A percentile compares a stretch with the other conserved stretches of the same genome.
phyloP scores from a whole-genome alignment of 2,888 invertebrate species.

The Drosophila emarginata region DNA sequence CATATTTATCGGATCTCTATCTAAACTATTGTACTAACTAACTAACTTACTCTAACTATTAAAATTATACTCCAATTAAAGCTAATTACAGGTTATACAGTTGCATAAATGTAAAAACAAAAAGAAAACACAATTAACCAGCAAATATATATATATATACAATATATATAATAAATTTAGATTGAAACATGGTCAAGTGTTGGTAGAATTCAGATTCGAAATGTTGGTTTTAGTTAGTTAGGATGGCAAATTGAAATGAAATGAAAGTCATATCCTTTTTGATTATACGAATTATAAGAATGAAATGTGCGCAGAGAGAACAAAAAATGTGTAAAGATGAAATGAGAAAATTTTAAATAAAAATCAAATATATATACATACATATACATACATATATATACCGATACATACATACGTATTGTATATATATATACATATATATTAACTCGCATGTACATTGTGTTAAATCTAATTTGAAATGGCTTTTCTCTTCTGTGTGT shows the following conservation, averaged over 20 bases:
- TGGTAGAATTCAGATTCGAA: conserved; percentile 12
- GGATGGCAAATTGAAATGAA: conserved; percentile 15
- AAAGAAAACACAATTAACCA: neutral
- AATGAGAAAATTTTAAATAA: conserved; percentile 49
- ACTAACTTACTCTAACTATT: conserved; percentile 5
- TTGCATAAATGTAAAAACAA: conserved; percentile 3
- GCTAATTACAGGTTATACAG: conserved; percentile 6
- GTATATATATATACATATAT: neutral
- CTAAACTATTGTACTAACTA: conserved; percentile 8
- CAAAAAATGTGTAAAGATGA: conserved; percentile 37
- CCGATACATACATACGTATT: too few species aligned
- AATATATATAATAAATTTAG: conserved; percentile 27
- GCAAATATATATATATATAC: neutral
- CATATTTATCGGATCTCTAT: neutral
- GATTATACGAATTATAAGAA: conserved; percentile 22
- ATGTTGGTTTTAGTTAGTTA: conserved; percentile 42
- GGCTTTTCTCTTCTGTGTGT: conserved; percentile 7
- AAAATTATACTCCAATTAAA: neutral
- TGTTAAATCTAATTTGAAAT: conserved; percentile 45
- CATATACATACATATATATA: neutral
- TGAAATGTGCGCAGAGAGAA: conserved; percentile 36
- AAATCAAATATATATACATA: conserved; percentile 20
- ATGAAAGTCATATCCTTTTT: conserved; percentile 33
- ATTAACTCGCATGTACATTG: conserved; percentile 30
- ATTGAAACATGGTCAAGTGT: neutral